Conservation (phyloP, 1,140 invertebrate genomes). For the Drosophila subpulchrella region DNA sequence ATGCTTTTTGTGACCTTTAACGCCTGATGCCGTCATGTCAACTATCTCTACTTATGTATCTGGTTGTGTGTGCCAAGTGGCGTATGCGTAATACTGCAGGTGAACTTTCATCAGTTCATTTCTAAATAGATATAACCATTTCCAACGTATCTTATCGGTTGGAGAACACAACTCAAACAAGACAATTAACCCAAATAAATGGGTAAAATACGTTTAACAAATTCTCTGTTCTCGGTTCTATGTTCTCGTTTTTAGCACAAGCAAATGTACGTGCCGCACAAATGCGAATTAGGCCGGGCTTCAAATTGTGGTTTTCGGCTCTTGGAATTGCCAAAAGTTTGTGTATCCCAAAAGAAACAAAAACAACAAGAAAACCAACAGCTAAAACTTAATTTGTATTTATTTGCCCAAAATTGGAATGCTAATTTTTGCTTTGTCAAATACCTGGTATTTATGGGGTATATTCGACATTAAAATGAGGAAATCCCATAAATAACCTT, state of each 20-base stretch:
- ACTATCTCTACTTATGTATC: background rate
- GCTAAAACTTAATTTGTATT: slow-evolving; percentile 21
- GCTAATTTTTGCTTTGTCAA: slow-evolving; percentile 17
- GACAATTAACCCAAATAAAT: slow-evolving; percentile 56
- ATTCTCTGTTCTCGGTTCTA: slow-evolving; percentile 6
- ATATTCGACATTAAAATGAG: background rate
- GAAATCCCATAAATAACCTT: too few species aligned
- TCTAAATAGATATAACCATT: background rate
- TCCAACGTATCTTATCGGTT: slow-evolving; percentile 11
- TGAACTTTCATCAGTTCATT: background rate
- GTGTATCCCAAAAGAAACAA: slow-evolving; percentile 2
- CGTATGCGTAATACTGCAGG: slow-evolving; percentile 56
- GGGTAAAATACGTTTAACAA: slow-evolving; percentile 23
- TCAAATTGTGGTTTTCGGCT: slow-evolving; percentile 11
- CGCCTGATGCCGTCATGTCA: slow-evolving; percentile 63
- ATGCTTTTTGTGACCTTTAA: slow-evolving; percentile 62
- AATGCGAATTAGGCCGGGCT: slow-evolving; percentile 27
- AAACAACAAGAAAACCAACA: background rate
- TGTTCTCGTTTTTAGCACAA: slow-evolving; percentile 13
- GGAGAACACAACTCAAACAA: slow-evolving; percentile 4
- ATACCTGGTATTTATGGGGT: background rate
- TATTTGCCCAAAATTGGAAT: slow-evolving; percentile 30
- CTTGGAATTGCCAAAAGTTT: slow-evolving; percentile 14
- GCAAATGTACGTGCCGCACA: slow-evolving; percentile 12
- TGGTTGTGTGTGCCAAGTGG: slow-evolving; percentile 35